These are phyloP conservation scores for Aromia moschata DNA, from an alignment of 2,888 invertebrate genomes.

Conservation along the genomic window DNA sequence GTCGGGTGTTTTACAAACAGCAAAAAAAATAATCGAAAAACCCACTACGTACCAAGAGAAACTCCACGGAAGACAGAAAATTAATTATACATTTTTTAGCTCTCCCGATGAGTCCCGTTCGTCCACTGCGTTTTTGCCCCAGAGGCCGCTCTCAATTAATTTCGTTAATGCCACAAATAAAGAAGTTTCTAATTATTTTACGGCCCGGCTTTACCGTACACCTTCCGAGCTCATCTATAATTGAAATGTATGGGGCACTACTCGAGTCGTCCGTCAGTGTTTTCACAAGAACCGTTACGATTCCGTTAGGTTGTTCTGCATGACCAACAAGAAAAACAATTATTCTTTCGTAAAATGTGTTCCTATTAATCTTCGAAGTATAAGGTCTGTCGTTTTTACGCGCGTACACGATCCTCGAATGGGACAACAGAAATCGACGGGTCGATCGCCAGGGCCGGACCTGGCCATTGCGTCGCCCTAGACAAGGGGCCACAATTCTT, in stretches of 20 bases:
- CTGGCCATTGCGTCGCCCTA: no score
- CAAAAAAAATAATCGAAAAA: not conserved
- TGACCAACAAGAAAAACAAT: conserved; percentile 25
- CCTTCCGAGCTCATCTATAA: conserved; percentile 17
- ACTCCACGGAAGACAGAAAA: not conserved
- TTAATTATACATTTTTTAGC: not conserved
- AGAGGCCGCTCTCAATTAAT: not conserved
- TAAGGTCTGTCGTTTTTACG: not conserved
- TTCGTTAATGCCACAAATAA: conserved; percentile 7
- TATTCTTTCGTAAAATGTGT: conserved; percentile 7
- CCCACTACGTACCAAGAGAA: not conserved
- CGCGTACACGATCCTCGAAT: not conserved
- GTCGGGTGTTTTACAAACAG: no score
- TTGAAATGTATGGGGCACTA: conserved; percentile 18
- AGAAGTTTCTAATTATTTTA: conserved; percentile 19
- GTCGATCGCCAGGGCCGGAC: no score
- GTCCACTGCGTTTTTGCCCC: not conserved
- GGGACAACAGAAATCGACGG: no score
- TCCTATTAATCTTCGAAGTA: not conserved
- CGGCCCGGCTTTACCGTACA: conserved; percentile 5
- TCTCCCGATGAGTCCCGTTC: not conserved
- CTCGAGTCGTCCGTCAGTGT: conserved; percentile 6
- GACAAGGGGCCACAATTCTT: no score
- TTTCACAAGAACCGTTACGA: conserved; percentile 20
- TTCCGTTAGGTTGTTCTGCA: conserved; percentile 27